phyloP scores from a whole-genome alignment of 2,797 vertebrate genomes.

The Okamejei kenojei region DNA sequence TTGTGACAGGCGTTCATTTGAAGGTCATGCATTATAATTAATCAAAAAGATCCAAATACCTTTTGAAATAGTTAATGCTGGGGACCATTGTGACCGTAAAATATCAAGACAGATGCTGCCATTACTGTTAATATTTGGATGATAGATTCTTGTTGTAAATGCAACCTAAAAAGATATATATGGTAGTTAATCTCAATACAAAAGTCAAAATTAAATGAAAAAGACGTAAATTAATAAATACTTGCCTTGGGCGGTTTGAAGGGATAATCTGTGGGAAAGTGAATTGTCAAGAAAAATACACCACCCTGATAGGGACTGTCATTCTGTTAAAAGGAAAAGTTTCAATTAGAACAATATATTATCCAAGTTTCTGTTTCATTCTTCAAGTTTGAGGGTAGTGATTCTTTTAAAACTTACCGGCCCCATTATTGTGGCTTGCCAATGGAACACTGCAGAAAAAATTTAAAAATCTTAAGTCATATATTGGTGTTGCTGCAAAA shows the following conservation, averaged over 20 bases:
- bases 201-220: slow-evolving; percentile 39
- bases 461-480: slow-evolving; percentile 9
- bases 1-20: neutral
- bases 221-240: neutral
- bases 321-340: slow-evolving; percentile 48
- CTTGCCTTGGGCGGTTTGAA: slow-evolving; percentile 75
- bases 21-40: neutral
- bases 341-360: neutral
- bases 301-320: slow-evolving; percentile 75
- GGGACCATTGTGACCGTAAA: slow-evolving; percentile 86
- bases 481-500: neutral
- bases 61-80: slow-evolving; percentile 90
- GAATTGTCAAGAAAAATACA: slow-evolving; percentile 75
- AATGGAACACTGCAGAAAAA: slow-evolving; percentile 37
- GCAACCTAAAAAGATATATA: slow-evolving; percentile 66
- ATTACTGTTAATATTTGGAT: slow-evolving; percentile 71
- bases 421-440: slow-evolving; percentile 40
- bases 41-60: slow-evolving; percentile 55
- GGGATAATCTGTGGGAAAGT: slow-evolving; percentile 77
- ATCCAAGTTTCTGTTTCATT: neutral
- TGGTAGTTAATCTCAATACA: neutral
- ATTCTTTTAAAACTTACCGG: slow-evolving; percentile 16
- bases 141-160: slow-evolving; percentile 83
- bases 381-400: neutral
- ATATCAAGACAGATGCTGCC: slow-evolving; percentile 76